Evolutionary conservation across 2,113 vertebrate species (phyloP).

Genomic region (Spermophilus dauricus): DNA sequence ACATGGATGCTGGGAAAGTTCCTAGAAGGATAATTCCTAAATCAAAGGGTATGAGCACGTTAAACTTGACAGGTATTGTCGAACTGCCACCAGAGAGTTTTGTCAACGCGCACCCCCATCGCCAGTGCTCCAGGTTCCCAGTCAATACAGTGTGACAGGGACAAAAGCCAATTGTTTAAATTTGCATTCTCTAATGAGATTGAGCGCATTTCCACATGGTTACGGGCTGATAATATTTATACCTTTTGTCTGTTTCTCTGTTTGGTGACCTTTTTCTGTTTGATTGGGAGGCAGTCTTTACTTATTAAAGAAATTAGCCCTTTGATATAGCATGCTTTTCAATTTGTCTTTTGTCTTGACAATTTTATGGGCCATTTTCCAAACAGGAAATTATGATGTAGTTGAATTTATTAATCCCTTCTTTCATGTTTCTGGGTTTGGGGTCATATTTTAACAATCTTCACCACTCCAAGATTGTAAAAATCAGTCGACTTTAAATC

Average conservation of each 20-base stretch:
- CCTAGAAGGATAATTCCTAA: not conserved
- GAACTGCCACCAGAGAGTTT: not conserved
- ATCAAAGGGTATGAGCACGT: not conserved
- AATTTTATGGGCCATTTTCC: not conserved
- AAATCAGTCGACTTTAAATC: not conserved
- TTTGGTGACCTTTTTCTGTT: not conserved
- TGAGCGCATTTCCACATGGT: not conserved
- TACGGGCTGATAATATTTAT: not conserved
- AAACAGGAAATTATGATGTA: not conserved
- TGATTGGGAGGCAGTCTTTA: not conserved
- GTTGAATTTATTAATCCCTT: slow-evolving; percentile 10
- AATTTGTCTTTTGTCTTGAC: not conserved
- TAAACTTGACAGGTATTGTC: not conserved
- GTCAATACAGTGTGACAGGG: fast-evolving
- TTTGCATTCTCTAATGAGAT: too few species aligned
- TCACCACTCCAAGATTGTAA: not conserved
- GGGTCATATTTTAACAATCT: not conserved
- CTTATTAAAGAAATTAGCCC: not conserved
- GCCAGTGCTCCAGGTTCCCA: fast-evolving
- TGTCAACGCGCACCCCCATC: fast-evolving
- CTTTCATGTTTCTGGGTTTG: not conserved
- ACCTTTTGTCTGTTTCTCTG: not conserved
- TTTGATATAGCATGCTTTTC: not conserved
- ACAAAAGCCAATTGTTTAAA: not conserved
- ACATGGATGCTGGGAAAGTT: not conserved